These are phyloP conservation scores for Pristionchus exspectatus DNA, from an alignment of 2,888 invertebrate genomes.

Conservation along the genomic window DNA sequence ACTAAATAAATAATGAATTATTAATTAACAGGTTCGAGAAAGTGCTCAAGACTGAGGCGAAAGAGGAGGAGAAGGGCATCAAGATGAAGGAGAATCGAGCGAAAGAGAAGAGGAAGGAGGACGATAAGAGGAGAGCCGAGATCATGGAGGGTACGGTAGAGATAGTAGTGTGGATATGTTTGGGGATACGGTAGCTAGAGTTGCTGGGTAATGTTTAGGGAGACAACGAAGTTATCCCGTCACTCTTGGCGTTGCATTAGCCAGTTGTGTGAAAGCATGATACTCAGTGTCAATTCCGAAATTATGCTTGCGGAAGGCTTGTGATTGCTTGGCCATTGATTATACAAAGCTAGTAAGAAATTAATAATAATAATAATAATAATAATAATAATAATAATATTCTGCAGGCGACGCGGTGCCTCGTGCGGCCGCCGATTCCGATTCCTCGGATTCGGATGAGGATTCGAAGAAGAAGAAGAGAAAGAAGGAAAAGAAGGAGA, in stretches of 20 bases:
- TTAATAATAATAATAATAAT: neutral
- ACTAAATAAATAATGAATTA: neutral
- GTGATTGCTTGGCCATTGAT: too few species aligned
- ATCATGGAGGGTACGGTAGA: conserved; percentile 56
- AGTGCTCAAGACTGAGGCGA: neutral
- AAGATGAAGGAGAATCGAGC: conserved; percentile 53
- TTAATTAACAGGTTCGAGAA: conserved; percentile 29
- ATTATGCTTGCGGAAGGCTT: too few species aligned
- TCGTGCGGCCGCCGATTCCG: neutral
- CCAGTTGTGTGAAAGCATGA: too few species aligned
- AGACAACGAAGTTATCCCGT: too few species aligned
- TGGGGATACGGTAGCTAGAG: neutral
- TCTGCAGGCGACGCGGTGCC: conserved; percentile 13
- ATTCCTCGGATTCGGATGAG: conserved; percentile 3
- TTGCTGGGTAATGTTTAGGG: too few species aligned
- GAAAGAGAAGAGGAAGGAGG: conserved; percentile 63
- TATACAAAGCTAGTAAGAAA: too few species aligned
- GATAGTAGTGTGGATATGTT: neutral
- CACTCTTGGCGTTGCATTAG: too few species aligned
- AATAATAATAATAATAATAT: neutral
- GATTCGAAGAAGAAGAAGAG: conserved; percentile 59
- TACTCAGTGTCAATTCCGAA: too few species aligned
- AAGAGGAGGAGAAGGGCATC: conserved; percentile 47
- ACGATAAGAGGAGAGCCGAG: conserved; percentile 61
- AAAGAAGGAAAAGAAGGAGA: conserved; percentile 63